Conservation (phyloP, 2,797 vertebrate genomes). For the Manis crassicaudata region DNA sequence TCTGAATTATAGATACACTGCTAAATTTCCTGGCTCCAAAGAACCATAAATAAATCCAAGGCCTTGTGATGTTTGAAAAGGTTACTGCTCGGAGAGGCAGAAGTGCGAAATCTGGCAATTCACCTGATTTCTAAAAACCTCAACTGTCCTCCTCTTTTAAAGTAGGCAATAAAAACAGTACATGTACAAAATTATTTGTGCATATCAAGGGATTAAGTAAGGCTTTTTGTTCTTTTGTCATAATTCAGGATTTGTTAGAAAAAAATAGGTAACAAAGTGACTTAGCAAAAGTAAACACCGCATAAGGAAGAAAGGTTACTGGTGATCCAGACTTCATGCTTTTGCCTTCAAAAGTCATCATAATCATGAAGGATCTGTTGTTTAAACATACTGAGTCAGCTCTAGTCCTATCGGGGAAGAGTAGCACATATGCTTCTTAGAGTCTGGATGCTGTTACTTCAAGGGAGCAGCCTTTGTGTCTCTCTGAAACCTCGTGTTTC, state of each 20-base stretch:
- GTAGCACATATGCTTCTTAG: not conserved
- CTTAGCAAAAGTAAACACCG: not conserved
- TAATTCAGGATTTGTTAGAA: not conserved
- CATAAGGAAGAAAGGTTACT: not conserved
- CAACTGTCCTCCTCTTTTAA: not conserved
- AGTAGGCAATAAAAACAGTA: not conserved
- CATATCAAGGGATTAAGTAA: not conserved
- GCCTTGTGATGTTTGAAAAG: not conserved
- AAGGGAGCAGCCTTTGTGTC: not conserved
- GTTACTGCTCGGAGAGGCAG: not conserved
- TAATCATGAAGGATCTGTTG: not conserved
- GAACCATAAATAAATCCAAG: conserved; percentile 43
- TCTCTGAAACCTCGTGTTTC: not conserved
- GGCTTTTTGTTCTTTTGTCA: not conserved
- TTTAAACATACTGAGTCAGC: not conserved
- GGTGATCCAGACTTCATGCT: not conserved
- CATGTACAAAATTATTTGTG: not conserved
- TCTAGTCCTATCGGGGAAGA: not conserved
- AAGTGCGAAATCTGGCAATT: not conserved
- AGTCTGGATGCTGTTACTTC: too few relatives aligned
- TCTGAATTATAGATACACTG: conserved; percentile 56
- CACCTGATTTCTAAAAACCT: not conserved
- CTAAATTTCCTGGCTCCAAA: conserved; percentile 40
- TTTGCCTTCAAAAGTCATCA: not conserved
- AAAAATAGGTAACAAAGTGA: not conserved